Percentiles rank a stretch among this genome's conserved stretches.
Evolutionary conservation across 2,888 invertebrate genomes (phyloP).

Genomic region (Oxyteleia sp.): DNA sequence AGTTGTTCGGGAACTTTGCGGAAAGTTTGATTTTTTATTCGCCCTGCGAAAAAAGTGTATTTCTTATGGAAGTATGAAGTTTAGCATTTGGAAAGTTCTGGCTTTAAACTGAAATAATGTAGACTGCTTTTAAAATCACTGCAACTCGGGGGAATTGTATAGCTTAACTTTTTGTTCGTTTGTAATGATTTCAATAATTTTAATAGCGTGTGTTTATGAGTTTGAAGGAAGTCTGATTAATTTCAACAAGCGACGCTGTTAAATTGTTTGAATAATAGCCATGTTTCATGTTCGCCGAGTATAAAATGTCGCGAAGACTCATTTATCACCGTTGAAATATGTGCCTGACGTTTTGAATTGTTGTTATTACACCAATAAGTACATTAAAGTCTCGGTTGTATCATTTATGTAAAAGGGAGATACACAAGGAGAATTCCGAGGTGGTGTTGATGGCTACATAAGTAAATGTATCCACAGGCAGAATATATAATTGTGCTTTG

Average conservation of each 20-base stretch:
- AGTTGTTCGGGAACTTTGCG: background rate
- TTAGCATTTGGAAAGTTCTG: background rate
- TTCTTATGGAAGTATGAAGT: constrained; percentile 3
- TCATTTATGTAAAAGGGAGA: background rate
- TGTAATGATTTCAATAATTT: background rate
- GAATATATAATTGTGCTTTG: constrained; percentile 17
- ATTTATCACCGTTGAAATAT: too few relatives aligned
- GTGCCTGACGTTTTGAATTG: constrained; percentile 1
- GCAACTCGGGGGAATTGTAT: background rate
- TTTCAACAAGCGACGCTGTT: too few relatives aligned
- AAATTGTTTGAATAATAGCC: too few relatives aligned
- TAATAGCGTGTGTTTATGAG: too few relatives aligned
- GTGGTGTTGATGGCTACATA: too few relatives aligned
- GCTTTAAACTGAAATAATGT: background rate
- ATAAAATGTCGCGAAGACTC: too few relatives aligned
- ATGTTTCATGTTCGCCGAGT: too few relatives aligned
- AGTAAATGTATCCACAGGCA: background rate
- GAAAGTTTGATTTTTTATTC: constrained; percentile 5
- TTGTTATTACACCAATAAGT: constrained; percentile 22
- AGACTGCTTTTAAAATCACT: background rate
- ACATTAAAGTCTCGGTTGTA: constrained; percentile 8
- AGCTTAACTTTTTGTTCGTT: background rate
- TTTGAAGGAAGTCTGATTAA: too few relatives aligned
- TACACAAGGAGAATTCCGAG: too few relatives aligned
- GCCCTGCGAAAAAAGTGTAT: background rate